Base-by-base conservation (phyloP, 2,797 vertebrate species). In the Coranthus polyacanthus region DNA sequence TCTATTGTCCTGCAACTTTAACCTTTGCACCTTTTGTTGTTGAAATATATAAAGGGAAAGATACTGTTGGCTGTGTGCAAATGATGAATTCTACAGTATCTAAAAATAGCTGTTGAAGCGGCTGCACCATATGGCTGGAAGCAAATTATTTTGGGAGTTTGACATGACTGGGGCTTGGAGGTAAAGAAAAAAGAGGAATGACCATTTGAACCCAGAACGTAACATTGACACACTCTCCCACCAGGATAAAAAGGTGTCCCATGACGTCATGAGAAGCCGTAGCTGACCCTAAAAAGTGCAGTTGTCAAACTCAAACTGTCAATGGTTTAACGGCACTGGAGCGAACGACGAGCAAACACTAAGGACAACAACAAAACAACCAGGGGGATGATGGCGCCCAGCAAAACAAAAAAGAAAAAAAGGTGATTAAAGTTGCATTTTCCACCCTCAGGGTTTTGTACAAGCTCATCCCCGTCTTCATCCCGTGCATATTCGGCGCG, bases 341-440 rank as follows among this genome's bases (percentile, higher is more conserved):
- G n/a, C n/a, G 57, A 59, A 61, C 26, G 60, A 45, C 67, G 21
- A 54, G 42, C 39, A 53, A 66, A 75, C n/a, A 20, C 34, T 29
- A 0, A 58, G 45, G 56, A 64, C 60, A 45, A 77, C 7, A 60
- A 65, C 12, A 73, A 69, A 64, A 52, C 63, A 55, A 68, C 60
- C 45, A 32, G 55, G 55, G 68, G 51, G 64, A 0, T 15, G 24
- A 18, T 17, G 29, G 20, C 12, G 1, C 18, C 56, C 24, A 12
- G 56, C 32, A 65, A 16, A 50, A 46, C 38, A 15, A 7, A 67
- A 32, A 12, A 21, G 42, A 4, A 32, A 24, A 72, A 42, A 55
- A 55, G 67, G 56, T 70, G 67, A 84, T 86, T 85, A 75, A 81
- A 86, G 75, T 81, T 86, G 70, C 75, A 76, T 84, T 56, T 17